Conservation (phyloP, 2,113 vertebrate species). For the Eira barbara region DNA sequence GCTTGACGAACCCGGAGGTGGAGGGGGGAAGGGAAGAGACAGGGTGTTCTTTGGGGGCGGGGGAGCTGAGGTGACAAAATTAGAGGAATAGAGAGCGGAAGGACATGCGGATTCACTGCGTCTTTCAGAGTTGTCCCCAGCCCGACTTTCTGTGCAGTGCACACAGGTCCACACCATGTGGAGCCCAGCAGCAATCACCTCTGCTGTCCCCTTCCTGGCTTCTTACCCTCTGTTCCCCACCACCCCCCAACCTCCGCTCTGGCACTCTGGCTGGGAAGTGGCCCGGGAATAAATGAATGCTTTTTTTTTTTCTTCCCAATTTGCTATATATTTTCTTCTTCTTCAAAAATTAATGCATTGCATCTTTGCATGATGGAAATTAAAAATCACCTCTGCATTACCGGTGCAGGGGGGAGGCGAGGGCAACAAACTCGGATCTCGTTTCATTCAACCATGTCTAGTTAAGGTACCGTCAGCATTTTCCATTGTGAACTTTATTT, state of each 20-base stretch:
- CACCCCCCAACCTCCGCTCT: background rate
- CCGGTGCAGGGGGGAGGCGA: background rate
- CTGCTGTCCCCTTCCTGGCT: background rate
- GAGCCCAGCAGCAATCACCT: background rate
- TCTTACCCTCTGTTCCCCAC: background rate
- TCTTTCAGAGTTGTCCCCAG: background rate
- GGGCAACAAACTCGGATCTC: slow-evolving; percentile 68
- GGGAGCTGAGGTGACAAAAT: background rate
- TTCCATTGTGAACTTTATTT: slow-evolving; percentile 68
- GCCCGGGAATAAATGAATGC: slow-evolving; percentile 67
- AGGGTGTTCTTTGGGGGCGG: background rate
- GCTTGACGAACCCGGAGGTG: background rate
- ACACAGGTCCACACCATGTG: background rate
- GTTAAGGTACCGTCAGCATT: slow-evolving; percentile 73
- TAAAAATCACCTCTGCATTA: slow-evolving; percentile 69
- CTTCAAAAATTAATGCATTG: slow-evolving; percentile 71
- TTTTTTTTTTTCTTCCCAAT: slow-evolving; percentile 45
- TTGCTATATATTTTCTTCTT: background rate
- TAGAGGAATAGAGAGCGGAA: background rate
- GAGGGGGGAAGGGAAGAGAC: background rate
- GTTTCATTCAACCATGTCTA: slow-evolving; percentile 27
- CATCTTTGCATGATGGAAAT: slow-evolving; percentile 74
- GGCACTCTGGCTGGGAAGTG: slow-evolving; percentile 55
- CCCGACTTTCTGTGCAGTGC: background rate
- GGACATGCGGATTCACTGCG: background rate